phyloP scores from a whole-genome alignment of 2,888 invertebrate species.

The Eristalinus aeneus region DNA sequence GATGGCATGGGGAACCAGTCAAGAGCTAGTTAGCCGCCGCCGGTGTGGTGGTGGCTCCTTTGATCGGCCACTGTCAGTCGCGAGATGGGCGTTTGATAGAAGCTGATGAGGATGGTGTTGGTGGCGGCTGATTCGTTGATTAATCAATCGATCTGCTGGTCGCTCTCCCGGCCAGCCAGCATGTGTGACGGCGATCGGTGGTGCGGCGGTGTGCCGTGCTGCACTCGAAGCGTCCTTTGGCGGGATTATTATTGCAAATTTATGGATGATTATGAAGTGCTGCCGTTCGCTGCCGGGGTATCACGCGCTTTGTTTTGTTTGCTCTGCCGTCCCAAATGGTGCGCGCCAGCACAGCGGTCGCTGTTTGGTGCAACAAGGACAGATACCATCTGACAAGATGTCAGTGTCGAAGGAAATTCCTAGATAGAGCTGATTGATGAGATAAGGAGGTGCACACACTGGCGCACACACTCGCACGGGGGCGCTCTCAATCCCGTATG shows the following conservation, averaged over 20 bases:
- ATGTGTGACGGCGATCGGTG: slow-evolving; percentile 1
- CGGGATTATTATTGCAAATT: slow-evolving; percentile 63
- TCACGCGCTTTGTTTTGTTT: slow-evolving; percentile 28
- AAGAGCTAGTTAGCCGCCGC: slow-evolving; percentile 36
- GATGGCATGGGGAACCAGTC: slow-evolving; percentile 47
- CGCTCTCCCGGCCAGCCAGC: slow-evolving; percentile 12
- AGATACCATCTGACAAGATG: slow-evolving; percentile 60
- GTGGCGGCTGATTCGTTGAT: slow-evolving; percentile 42
- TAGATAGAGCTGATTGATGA: slow-evolving; percentile 22
- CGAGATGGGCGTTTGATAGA: slow-evolving; percentile 56
- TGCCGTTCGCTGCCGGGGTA: slow-evolving; percentile 12
- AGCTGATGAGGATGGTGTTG: slow-evolving; percentile 38
- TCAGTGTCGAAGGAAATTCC: slow-evolving; percentile 35
- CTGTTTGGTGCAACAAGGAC: slow-evolving; percentile 22
- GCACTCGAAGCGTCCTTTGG: slow-evolving; percentile 36
- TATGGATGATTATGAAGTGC: slow-evolving; percentile 67
- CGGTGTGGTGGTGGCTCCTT: slow-evolving; percentile 19
- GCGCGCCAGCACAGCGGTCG: slow-evolving; percentile 6
- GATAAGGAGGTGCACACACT: background rate
- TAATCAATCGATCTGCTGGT: slow-evolving; percentile 64
- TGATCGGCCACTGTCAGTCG: slow-evolving; percentile 60
- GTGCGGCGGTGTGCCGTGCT: slow-evolving; percentile 2
- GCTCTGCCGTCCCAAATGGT: slow-evolving; percentile 21
- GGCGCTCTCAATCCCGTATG: background rate
- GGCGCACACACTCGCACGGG: background rate